Conservation (phyloP, 2,888 invertebrate species). For the Ryuthela nishihirai region DNA sequence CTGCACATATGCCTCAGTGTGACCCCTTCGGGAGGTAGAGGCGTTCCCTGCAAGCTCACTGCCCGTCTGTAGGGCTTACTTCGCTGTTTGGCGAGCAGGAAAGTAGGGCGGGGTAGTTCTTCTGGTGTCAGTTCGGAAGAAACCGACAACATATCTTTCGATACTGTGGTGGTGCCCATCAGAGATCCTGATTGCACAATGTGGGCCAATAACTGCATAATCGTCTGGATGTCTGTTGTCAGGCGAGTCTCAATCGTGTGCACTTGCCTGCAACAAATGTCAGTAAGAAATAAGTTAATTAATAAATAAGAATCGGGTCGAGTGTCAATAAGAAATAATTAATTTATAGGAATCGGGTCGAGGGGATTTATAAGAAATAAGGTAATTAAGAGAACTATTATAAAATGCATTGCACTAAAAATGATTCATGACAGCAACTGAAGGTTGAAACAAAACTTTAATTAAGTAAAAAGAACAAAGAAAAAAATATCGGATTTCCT, state of each 20-base stretch:
- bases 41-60: conserved; percentile 31
- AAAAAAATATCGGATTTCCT: too few species aligned
- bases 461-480: too few species aligned
- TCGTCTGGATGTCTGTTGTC: conserved; percentile 35
- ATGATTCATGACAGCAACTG: too few species aligned
- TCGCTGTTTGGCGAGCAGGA: conserved; percentile 1
- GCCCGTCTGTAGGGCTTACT: conserved; percentile 28
- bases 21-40: conserved; percentile 25
- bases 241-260: conserved; percentile 30
- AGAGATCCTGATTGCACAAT: conserved; percentile 30
- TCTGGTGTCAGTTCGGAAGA: conserved; percentile 26
- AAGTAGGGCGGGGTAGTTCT: too few species aligned
- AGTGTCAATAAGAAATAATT: too few species aligned
- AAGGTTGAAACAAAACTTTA: too few species aligned
- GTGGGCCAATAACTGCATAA: conserved; percentile 33
- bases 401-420: too few species aligned
- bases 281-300: too few species aligned
- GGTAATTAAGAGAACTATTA: too few species aligned
- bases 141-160: conserved; percentile 29
- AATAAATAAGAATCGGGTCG: too few species aligned
- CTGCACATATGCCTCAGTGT: conserved; percentile 33
- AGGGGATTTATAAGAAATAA: too few species aligned
- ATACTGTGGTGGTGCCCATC: conserved; percentile 24
- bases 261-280: conserved; percentile 31
- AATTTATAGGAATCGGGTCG: too few species aligned